Evolutionary conservation across 1,140 invertebrate species (phyloP).

Genomic region (Drosophila bocki): DNA sequence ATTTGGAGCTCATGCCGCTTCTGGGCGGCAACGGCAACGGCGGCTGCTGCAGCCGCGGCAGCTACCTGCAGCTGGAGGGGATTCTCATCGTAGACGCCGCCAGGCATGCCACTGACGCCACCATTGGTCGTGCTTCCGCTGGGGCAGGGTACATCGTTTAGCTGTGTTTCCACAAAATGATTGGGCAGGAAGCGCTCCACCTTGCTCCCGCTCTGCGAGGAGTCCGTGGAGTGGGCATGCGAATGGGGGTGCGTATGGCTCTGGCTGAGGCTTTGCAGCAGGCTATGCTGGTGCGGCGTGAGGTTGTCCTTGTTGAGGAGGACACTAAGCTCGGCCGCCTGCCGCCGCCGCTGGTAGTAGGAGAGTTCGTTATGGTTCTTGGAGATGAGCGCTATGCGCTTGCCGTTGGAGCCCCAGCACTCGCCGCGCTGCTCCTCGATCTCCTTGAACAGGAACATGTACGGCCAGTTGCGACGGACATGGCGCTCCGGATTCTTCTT

Average conservation of each 20-base stretch:
- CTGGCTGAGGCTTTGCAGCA: conserved; percentile 68
- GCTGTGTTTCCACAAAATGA: conserved; percentile 80
- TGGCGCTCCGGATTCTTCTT: conserved; percentile 83
- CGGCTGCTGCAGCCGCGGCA: conserved; percentile 62
- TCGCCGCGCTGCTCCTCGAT: conserved; percentile 84
- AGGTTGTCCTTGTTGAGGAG: conserved; percentile 75
- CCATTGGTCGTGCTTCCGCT: conserved; percentile 13
- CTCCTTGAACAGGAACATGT: conserved; percentile 84
- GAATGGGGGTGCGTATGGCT: conserved; percentile 49
- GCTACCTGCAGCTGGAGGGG: conserved; percentile 65
- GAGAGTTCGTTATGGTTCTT: conserved; percentile 82
- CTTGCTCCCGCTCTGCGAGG: conserved; percentile 78
- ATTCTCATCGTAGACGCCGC: conserved; percentile 60
- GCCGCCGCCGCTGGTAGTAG: conserved; percentile 77
- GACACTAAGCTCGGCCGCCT: conserved; percentile 75
- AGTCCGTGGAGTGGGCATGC: conserved; percentile 76
- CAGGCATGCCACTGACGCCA: conserved; percentile 8
- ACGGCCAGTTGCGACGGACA: conserved; percentile 83
- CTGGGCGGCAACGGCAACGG: conserved; percentile 63
- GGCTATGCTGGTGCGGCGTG: conserved; percentile 72
- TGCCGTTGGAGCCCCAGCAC: conserved; percentile 83
- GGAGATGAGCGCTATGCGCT: conserved; percentile 69
- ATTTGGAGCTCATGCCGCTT: conserved; percentile 59
- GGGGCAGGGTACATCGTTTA: conserved; percentile 53
- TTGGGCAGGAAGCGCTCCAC: conserved; percentile 81